These are phyloP conservation scores for Epinotia ramella DNA, from an alignment of 2,888 invertebrate genomes.

Conservation along the genomic window DNA sequence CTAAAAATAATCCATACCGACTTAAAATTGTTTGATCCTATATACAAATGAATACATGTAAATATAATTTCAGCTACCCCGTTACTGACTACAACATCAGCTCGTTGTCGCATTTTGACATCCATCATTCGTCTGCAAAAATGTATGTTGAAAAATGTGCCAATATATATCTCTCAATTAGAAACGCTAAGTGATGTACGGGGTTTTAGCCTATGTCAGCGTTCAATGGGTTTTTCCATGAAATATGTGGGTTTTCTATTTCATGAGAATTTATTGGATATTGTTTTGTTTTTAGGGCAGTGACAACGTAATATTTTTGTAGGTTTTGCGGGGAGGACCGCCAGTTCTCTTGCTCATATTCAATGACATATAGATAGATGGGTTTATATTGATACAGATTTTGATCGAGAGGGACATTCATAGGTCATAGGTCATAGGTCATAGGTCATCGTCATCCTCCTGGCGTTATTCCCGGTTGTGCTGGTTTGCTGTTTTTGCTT, in stretches of 20 bases:
- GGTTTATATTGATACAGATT: too few species aligned
- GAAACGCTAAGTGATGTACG: slow-evolving; percentile 46
- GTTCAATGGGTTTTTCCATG: slow-evolving; percentile 38
- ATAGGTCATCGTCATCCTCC: too few species aligned
- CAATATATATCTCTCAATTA: slow-evolving; percentile 48
- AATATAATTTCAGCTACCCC: slow-evolving; percentile 15
- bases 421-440: too few species aligned
- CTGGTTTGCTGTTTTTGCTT: too few species aligned
- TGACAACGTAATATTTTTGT: background rate
- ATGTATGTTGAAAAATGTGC: slow-evolving; percentile 46
- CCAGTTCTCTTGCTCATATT: too few species aligned
- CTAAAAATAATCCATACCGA: background rate
- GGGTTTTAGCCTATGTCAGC: slow-evolving; percentile 41
- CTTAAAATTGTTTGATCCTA: too few species aligned
- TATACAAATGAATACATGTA: background rate
- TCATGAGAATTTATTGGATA: slow-evolving; percentile 39
- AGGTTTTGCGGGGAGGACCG: background rate
- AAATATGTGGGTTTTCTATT: slow-evolving; percentile 41
- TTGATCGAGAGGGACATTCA: too few species aligned
- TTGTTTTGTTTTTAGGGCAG: slow-evolving; percentile 14
- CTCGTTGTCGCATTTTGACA: slow-evolving; percentile 37
- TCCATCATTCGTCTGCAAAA: slow-evolving; percentile 43
- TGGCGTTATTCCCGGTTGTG: too few species aligned
- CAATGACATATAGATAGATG: too few species aligned
- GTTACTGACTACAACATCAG: slow-evolving; percentile 4